A percentile compares a stretch with the other conserved stretches of the same genome.
Evolutionary conservation across 2,797 vertebrate species (phyloP).

Genomic region (Platyrinchus mystaceus): DNA sequence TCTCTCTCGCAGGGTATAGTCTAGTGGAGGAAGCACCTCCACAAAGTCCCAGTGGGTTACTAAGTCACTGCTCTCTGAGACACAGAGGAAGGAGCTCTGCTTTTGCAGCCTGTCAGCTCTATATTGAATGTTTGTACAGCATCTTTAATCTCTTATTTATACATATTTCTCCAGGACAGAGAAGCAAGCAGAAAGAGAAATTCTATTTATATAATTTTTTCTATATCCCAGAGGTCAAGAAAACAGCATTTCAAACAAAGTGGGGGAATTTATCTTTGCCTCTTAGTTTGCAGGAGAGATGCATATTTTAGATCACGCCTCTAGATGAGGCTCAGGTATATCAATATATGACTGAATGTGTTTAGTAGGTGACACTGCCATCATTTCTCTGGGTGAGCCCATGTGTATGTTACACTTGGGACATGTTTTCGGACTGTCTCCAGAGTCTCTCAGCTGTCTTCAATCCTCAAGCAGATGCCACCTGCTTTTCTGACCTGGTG

Average conservation of each 20-base stretch:
- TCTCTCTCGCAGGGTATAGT: not conserved
- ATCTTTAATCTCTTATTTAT: slow-evolving; percentile 72
- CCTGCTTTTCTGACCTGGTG: not conserved
- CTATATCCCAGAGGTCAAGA: slow-evolving; percentile 46
- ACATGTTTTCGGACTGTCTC: not conserved
- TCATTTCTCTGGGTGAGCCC: not conserved
- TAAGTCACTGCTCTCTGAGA: slow-evolving; percentile 17
- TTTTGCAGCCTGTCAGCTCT: slow-evolving; percentile 60
- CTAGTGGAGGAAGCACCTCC: not conserved
- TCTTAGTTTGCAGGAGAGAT: slow-evolving; percentile 11
- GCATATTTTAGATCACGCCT: not conserved
- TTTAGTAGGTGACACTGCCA: not conserved
- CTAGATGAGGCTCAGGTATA: not conserved
- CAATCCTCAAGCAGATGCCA: not conserved
- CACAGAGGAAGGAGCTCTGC: slow-evolving; percentile 7
- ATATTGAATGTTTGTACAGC: slow-evolving; percentile 35
- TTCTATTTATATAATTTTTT: slow-evolving; percentile 58
- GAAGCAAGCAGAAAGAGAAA: slow-evolving; percentile 55
- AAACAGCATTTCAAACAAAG: slow-evolving; percentile 52
- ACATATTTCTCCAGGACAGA: slow-evolving; percentile 56
- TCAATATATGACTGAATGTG: not conserved
- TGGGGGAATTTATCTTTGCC: slow-evolving; percentile 34
- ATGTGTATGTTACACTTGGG: not conserved
- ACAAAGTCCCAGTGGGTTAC: not conserved
- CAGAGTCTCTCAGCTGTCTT: not conserved